A percentile compares a stretch with the other conserved stretches of the same genome.
Conservation (phyloP, 2,888 invertebrate species). For the Stramonita haemastoma region DNA sequence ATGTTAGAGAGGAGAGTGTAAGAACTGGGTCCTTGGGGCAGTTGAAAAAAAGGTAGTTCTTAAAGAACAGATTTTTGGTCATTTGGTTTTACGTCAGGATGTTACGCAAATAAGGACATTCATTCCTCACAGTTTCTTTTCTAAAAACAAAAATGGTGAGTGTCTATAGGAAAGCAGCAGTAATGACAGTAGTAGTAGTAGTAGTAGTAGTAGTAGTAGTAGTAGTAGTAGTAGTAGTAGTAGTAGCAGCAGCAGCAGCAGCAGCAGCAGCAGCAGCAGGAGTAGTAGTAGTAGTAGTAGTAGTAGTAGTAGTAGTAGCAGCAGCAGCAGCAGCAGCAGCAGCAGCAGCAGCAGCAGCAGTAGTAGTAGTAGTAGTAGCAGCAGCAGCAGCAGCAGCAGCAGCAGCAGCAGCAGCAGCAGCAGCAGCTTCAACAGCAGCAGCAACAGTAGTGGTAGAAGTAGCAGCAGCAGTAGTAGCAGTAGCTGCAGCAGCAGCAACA, state of each 20-base stretch:
- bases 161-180: too few species aligned
- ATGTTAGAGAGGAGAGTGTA: too few species aligned
- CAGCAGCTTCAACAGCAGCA: not conserved
- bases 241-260: not conserved
- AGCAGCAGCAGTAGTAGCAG: not conserved
- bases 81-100: too few species aligned
- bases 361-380: not conserved
- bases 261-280: not conserved
- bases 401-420: not conserved
- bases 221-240: not conserved
- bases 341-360: not conserved
- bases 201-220: not conserved
- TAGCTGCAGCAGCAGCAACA: not conserved
- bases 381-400: not conserved
- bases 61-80: too few species aligned
- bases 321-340: not conserved
- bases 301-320: not conserved
- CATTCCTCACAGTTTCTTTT: too few species aligned
- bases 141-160: too few species aligned
- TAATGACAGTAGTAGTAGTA: not conserved
- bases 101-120: too few species aligned
- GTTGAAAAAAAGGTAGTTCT: too few species aligned
- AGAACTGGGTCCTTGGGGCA: too few species aligned
- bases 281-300: not conserved
- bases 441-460: not conserved